These are phyloP conservation scores for Lithophane semibrunnea DNA, from an alignment of 2,888 invertebrate species.

Conservation along the genomic window DNA sequence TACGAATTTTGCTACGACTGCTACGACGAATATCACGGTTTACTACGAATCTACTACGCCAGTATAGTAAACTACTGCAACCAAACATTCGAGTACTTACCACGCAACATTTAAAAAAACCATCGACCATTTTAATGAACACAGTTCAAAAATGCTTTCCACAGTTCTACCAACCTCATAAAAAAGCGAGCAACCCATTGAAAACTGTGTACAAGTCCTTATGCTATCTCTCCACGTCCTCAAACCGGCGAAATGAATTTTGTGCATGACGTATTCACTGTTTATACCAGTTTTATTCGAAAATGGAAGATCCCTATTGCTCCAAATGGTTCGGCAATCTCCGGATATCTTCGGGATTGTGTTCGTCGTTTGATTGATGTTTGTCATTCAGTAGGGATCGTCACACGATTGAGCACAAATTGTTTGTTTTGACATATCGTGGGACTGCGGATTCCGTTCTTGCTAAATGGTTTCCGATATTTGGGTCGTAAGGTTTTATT, in stretches of 20 bases:
- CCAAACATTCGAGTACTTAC: neutral
- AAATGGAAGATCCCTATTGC: constrained; percentile 43
- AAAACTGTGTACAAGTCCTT: constrained; percentile 41
- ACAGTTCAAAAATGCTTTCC: constrained; percentile 2
- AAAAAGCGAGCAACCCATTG: constrained; percentile 24
- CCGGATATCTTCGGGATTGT: constrained; percentile 51
- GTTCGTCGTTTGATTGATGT: constrained; percentile 55
- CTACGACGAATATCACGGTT: constrained; percentile 12
- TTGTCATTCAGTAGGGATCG: constrained; percentile 53
- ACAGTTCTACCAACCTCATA: constrained; percentile 21
- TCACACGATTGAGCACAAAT: constrained; percentile 52
- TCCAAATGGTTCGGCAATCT: constrained; percentile 39
- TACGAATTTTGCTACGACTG: no score
- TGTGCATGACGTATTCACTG: constrained; percentile 51
- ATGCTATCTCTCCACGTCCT: constrained; percentile 17
- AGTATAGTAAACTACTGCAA: neutral
- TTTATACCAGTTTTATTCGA: constrained; percentile 52
- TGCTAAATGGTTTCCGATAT: constrained; percentile 50
- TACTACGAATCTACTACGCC: constrained; percentile 4
- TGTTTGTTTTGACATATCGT: constrained; percentile 55
- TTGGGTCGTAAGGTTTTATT: constrained; percentile 10
- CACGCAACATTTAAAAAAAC: constrained; percentile 12
- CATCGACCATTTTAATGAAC: constrained; percentile 14
- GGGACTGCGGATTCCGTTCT: constrained; percentile 23
- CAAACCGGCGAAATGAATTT: constrained; percentile 49